Percentiles rank a stretch among this genome's conserved stretches.
These are phyloP conservation scores for Noturus placidus DNA, from an alignment of 2,113 vertebrate genomes.

Conservation along the genomic window DNA sequence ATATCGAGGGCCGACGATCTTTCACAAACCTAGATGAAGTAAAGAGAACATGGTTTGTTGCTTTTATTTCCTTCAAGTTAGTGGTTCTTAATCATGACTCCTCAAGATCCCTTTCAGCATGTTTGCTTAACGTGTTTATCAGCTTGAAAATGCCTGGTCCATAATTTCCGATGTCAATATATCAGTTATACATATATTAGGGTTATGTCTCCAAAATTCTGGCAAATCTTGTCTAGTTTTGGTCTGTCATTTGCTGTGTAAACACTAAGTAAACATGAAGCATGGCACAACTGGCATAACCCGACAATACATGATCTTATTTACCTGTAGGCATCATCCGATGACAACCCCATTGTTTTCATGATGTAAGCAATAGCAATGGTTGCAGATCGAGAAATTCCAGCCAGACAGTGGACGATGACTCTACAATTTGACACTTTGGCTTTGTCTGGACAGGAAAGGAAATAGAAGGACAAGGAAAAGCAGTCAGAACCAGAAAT, in stretches of 20 bases:
- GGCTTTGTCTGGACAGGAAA: conserved; percentile 83
- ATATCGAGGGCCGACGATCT: conserved; percentile 92
- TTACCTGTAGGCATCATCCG: conserved; percentile 97
- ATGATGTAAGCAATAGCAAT: conserved; percentile 98
- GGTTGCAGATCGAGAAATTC: conserved; percentile 94
- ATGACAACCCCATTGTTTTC: conserved; percentile 98
- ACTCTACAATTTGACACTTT: conserved; percentile 98
- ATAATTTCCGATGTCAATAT: neutral
- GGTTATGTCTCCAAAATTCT: neutral
- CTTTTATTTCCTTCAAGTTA: neutral
- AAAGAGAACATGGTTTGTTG: neutral
- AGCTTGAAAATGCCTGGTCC: no score
- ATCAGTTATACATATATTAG: neutral
- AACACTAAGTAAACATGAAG: neutral
- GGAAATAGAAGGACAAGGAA: neutral
- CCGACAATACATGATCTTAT: neutral
- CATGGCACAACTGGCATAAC: neutral
- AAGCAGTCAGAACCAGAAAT: conserved; percentile 48
- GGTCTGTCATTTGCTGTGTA: neutral
- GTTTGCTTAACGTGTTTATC: neutral
- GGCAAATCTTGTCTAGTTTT: neutral
- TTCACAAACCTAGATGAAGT: conserved; percentile 83
- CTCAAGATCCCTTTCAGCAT: neutral
- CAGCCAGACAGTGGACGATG: conserved; percentile 95
- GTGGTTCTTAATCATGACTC: neutral